A percentile compares a stretch with the other conserved stretches of the same genome.
These are phyloP conservation scores for Xanthorhoe spadicearia DNA, from an alignment of 2,888 invertebrate species.

Conservation along the genomic window DNA sequence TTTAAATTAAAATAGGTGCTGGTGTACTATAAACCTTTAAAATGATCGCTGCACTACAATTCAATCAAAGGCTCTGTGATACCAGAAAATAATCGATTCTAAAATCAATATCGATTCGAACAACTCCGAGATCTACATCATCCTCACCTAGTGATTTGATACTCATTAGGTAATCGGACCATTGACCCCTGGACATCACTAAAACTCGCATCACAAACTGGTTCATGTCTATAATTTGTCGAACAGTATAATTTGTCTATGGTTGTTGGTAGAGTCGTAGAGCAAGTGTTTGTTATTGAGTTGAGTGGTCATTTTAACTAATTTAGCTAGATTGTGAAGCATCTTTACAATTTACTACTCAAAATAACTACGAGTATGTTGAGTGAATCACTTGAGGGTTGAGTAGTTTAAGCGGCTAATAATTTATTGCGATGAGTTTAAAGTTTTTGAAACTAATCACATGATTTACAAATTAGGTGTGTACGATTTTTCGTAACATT, in stretches of 20 bases:
- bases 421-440: too few species aligned
- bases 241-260: slow-evolving; percentile 24
- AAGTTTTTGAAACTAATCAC: too few species aligned
- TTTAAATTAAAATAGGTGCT: too few species aligned
- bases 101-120: not conserved
- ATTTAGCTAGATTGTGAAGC: slow-evolving; percentile 2
- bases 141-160: not conserved
- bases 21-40: too few species aligned
- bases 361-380: not conserved
- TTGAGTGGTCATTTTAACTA: slow-evolving; percentile 2
- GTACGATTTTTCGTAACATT: too few species aligned
- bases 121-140: not conserved
- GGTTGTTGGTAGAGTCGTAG: slow-evolving; percentile 15
- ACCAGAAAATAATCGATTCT: not conserved
- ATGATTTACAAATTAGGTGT: too few species aligned
- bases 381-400: too few species aligned
- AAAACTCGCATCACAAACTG: slow-evolving; percentile 22
- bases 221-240: slow-evolving; percentile 25
- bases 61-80: too few species aligned
- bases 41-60: too few species aligned
- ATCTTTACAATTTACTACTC: not conserved
- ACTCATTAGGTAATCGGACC: slow-evolving; percentile 26
- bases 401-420: too few species aligned
- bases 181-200: slow-evolving; percentile 31
- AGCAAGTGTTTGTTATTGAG: slow-evolving; percentile 23